Conservation (phyloP, 2,797 vertebrate species). For the Aplochiton taeniatus region DNA sequence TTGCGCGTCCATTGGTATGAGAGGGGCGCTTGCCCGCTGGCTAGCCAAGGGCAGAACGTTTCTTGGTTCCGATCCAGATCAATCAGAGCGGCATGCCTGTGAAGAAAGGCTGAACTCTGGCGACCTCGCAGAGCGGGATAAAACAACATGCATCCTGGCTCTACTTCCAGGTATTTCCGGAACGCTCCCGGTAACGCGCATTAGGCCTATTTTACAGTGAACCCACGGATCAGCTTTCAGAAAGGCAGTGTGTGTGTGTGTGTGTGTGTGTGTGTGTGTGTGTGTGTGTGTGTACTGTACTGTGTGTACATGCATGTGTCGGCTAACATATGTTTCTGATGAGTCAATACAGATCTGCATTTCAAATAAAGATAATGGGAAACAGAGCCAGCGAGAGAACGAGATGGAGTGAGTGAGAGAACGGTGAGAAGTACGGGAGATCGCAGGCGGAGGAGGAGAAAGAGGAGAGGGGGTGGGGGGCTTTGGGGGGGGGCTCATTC, state of each 20-base stretch:
- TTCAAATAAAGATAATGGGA: constrained; percentile 95
- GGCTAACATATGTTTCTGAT: constrained; percentile 92
- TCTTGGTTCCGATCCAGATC: constrained; percentile 56
- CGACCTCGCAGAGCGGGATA: constrained; percentile 58
- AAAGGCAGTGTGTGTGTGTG: constrained; percentile 6
- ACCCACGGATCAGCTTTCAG: constrained; percentile 5
- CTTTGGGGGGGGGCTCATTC: constrained; percentile 53
- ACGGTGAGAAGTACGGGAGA: constrained; percentile 63
- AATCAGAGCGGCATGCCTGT: constrained; percentile 56
- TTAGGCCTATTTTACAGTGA: constrained; percentile 4
- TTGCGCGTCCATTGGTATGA: background rate
- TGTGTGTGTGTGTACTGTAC: constrained; percentile 7
- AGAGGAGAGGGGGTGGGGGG: constrained; percentile 3
- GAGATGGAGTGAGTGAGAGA: constrained; percentile 22
- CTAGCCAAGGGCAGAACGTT: constrained; percentile 47
- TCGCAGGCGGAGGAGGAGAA: constrained; percentile 75
- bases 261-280: constrained; percentile 3
- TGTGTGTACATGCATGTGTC: constrained; percentile 2
- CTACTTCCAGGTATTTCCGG: constrained; percentile 68
- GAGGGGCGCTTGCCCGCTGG: constrained; percentile 11
- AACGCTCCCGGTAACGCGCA: constrained; percentile 30
- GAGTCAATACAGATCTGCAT: constrained; percentile 95
- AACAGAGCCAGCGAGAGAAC: constrained; percentile 81
- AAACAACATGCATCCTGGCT: constrained; percentile 66
- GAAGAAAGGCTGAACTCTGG: constrained; percentile 64